Evolutionary conservation across 2,113 vertebrate species (phyloP).

Genomic region (Boleophthalmus pectinirostris): DNA sequence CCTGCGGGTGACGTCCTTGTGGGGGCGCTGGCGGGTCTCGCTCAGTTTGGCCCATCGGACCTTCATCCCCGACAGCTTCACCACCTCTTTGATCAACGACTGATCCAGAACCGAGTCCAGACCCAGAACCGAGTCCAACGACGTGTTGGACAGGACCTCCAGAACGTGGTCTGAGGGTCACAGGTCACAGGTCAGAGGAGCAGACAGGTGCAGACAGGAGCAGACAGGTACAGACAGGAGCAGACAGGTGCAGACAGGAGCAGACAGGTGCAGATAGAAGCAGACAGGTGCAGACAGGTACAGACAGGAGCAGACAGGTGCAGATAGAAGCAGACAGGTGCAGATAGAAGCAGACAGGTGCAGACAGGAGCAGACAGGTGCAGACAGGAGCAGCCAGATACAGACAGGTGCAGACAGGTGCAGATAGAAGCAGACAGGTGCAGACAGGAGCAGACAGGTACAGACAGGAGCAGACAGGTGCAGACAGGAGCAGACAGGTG

Average conservation of each 20-base stretch:
- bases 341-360: not conserved
- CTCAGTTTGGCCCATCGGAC: slow-evolving; percentile 83
- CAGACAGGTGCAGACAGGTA: not conserved
- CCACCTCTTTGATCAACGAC: slow-evolving; percentile 83
- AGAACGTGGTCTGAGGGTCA: slow-evolving; percentile 80
- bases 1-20: slow-evolving; percentile 83
- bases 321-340: no score
- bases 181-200: not conserved
- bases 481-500: not conserved
- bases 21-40: slow-evolving; percentile 74
- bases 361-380: no score
- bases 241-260: no score
- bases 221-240: no score
- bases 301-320: not conserved
- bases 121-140: slow-evolving; percentile 73
- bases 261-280: no score
- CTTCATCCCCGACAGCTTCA: slow-evolving; percentile 90
- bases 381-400: no score
- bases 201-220: no score
- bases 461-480: not conserved
- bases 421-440: not conserved
- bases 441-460: no score
- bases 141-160: slow-evolving; percentile 84
- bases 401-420: not conserved
- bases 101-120: slow-evolving; percentile 79